phyloP scores from a whole-genome alignment of 2,797 vertebrate genomes.

The Dryobates pubescens region DNA sequence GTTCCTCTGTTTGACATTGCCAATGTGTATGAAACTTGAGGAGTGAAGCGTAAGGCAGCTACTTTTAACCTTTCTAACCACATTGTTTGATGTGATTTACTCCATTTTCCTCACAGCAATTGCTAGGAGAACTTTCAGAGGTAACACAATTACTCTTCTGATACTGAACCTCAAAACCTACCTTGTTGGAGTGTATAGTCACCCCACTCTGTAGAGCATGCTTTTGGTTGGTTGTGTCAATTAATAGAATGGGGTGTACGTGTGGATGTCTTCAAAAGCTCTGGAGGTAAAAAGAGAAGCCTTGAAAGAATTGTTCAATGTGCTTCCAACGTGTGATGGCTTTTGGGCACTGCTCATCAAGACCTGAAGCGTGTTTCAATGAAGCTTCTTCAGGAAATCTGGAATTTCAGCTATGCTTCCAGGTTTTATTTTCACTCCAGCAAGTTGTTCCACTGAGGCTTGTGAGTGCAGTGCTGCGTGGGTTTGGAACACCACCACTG shows the following conservation, averaged over 20 bases:
- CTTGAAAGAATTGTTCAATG: background rate
- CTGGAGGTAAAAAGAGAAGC: background rate
- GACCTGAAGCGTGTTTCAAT: conserved; percentile 12
- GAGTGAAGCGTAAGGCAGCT: background rate
- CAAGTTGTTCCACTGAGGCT: background rate
- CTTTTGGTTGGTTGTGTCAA: background rate
- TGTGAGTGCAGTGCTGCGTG: background rate
- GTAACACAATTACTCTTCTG: conserved; percentile 81
- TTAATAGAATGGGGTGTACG: background rate
- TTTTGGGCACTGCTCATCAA: background rate
- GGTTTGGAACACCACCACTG: background rate
- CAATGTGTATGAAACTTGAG: background rate
- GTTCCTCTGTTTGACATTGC: background rate
- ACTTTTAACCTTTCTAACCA: conserved; percentile 31
- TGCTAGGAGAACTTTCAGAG: conserved; percentile 96
- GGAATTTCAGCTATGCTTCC: background rate
- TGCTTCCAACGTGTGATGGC: background rate
- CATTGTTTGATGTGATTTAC: conserved; percentile 70
- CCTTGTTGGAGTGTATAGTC: background rate
- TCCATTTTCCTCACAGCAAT: conserved; percentile 84
- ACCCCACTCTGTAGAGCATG: conserved; percentile 20
- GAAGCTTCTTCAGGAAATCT: background rate
- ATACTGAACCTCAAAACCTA: background rate
- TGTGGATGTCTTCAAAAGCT: conserved; percentile 14
- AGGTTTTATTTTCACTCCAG: conserved; percentile 42